Base-by-base conservation (phyloP, 2,113 vertebrate species). In the Dipodomys stephensi region DNA sequence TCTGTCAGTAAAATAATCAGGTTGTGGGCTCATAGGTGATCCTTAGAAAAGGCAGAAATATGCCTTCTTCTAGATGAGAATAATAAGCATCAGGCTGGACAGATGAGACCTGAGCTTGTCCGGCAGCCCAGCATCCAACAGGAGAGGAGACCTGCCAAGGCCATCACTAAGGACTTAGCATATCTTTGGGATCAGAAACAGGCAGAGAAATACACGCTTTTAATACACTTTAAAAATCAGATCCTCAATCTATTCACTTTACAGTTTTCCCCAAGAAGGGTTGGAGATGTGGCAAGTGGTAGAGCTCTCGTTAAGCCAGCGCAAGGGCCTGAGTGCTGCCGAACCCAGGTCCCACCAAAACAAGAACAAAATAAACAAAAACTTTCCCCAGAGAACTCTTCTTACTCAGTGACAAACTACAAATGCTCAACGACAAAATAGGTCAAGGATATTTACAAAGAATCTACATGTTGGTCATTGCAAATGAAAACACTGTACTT, bases 1-100 rank as follows among this genome's bases (percentile, higher is more conserved):
- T 71, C 92, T 83, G 32, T 67, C n/a, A 20, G 83, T 76, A 92
- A 95, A 91, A 69, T 30, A 64, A 80, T 5, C 28, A 74, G 60
- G 19, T 72, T 19, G 28, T 78, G 13, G 35, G 32, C 12, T 92
- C 60, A 20, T 23, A 22, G 28, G 15, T 28, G 81, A 86, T 32
- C 22, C 44, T 49, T 19, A 27, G 28, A 46, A 83, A 60, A 60
- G 16, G 19, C 13, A 39, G 64, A 67, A 72, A 83, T 15, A 0
- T 1, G 1, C n/a, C 32, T 73, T 74, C 62, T 49, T 92, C 25
- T 25, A 76, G 25, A 53, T 18, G 13, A 0, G 0, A 28, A 60
- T 7, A 69, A 67, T 13, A 77, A 53, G 30, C 64, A 53, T 87
- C 15, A 11, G 44, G 35, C 11, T 93, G 77, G 73, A 64, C 79